phyloP scores from a whole-genome alignment of 2,113 vertebrate species.

The Rana temporaria region DNA sequence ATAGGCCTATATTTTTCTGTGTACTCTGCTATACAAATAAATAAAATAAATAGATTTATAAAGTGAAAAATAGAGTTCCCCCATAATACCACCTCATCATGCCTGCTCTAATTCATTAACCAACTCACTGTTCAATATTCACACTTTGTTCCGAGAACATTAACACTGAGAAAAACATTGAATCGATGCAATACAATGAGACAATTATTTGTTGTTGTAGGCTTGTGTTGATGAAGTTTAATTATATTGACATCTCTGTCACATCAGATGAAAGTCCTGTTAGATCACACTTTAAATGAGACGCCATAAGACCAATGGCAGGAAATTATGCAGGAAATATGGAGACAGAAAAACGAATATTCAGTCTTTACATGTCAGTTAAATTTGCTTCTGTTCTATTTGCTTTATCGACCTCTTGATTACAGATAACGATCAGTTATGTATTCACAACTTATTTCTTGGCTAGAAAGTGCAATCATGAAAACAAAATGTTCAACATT shows the following conservation, averaged over 20 bases:
- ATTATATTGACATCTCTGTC: constrained; percentile 46
- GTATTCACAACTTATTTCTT: too few relatives aligned
- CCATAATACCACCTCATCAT: background rate
- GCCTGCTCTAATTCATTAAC: background rate
- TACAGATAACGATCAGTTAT: background rate
- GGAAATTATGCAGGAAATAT: constrained; percentile 21
- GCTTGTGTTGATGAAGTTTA: constrained; percentile 43
- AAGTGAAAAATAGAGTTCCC: too few relatives aligned
- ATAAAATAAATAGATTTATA: too few relatives aligned
- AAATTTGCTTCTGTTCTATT: background rate
- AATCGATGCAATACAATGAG: constrained; percentile 26
- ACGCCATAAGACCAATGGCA: constrained; percentile 6
- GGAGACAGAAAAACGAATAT: constrained; percentile 17
- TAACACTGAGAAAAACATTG: constrained; percentile 9
- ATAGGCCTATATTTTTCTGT: too few relatives aligned
- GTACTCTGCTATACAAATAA: too few relatives aligned
- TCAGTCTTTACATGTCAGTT: constrained; percentile 17
- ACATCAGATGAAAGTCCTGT: constrained; percentile 35
- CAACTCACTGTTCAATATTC: constrained; percentile 36
- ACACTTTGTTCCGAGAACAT: constrained; percentile 25
- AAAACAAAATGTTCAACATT: too few relatives aligned
- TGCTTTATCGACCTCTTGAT: constrained; percentile 35
- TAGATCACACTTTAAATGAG: constrained; percentile 18
- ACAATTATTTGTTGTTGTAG: constrained; percentile 30
- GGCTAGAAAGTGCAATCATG: too few relatives aligned